Evolutionary conservation across 2,888 invertebrate genomes (phyloP), one percentile per base, ranked within the genome.

Genomic region (Amphimallon solstitiale): DNA sequence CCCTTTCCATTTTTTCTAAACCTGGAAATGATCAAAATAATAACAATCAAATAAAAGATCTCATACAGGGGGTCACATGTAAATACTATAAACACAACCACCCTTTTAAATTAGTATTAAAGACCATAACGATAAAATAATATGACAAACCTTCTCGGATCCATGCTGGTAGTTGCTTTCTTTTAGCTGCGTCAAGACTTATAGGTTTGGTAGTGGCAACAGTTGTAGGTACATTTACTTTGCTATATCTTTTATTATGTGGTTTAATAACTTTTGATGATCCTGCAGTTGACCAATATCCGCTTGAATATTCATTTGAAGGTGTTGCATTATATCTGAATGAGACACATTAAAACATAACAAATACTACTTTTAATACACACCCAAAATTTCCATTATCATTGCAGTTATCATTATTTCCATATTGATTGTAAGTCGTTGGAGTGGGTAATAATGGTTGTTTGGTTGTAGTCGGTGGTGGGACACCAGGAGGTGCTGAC

Each of bases 1-100:
- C 96, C 19, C 93, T 87, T 81, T 98, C 98, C 95, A 98, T 97
- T 85, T 98, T 98, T 79, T 98, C 98, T 72, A 98, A 84, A 34
- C 97, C 97, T 86, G 9, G 4, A 17, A 3, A 87, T 86, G 15
- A 54, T 19, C 9, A 34, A 21, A 56, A 3, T n/a, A 9, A 21
- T 45, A 49, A 61, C 14, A 49, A 4, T n/a, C 5, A 29, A 29
- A 1, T 29, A 5, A 29, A 29, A 5, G 5, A 29, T 29, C n/a
- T n/a, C n/a, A 29, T 29, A 29, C 23, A 23, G n/a, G n/a, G n/a
- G n/a, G n/a, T n/a, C n/a, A n/a, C n/a, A n/a, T n/a, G n/a, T n/a
- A n/a, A n/a, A n/a, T n/a, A n/a, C n/a, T n/a, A n/a, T n/a, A n/a
- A n/a, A n/a, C n/a, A n/a, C n/a, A n/a, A n/a, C n/a, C n/a, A n/a